Percentiles rank a stretch among this genome's conserved stretches.
Conservation (phyloP, 2,113 vertebrate genomes). For the Antechinus stuartii region DNA sequence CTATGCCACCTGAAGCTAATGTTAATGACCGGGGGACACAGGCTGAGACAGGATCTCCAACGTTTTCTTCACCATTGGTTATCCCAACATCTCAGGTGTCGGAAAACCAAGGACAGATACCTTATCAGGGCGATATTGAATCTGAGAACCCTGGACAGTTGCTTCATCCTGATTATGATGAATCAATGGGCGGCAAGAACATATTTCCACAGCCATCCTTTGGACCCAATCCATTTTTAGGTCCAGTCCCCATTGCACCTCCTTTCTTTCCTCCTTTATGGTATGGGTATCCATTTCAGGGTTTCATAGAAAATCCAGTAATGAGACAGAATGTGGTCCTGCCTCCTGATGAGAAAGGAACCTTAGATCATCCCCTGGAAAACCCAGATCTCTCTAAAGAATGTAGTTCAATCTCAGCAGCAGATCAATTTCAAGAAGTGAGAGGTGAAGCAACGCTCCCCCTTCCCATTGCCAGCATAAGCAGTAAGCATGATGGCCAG, state of each 20-base stretch:
- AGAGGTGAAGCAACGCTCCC: conserved; percentile 12
- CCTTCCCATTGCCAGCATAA: conserved; percentile 19
- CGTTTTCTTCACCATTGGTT: conserved; percentile 80
- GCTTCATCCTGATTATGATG: conserved; percentile 83
- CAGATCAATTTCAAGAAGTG: conserved; percentile 76
- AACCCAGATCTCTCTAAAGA: conserved; percentile 76
- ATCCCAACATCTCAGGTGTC: conserved; percentile 82
- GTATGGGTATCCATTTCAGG: conserved; percentile 88
- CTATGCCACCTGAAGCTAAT: conserved; percentile 78
- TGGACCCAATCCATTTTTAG: conserved; percentile 82
- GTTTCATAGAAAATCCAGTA: conserved; percentile 86
- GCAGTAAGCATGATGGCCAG: conserved; percentile 1
- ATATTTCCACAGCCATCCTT: conserved; percentile 79
- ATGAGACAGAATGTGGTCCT: conserved; percentile 82
- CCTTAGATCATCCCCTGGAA: conserved; percentile 65
- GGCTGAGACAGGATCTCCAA: conserved; percentile 74
- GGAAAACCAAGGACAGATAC: conserved; percentile 83
- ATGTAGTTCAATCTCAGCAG: conserved; percentile 54
- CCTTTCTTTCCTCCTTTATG: conserved; percentile 84
- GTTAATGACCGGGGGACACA: conserved; percentile 80
- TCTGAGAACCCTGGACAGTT: conserved; percentile 79
- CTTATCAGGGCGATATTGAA: conserved; percentile 76
- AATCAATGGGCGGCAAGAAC: conserved; percentile 80
- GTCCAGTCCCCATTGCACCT: conserved; percentile 83
- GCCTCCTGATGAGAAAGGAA: conserved; percentile 82